phyloP scores from a whole-genome alignment of 2,888 invertebrate genomes.

The Aphidoletes aphidimyza region DNA sequence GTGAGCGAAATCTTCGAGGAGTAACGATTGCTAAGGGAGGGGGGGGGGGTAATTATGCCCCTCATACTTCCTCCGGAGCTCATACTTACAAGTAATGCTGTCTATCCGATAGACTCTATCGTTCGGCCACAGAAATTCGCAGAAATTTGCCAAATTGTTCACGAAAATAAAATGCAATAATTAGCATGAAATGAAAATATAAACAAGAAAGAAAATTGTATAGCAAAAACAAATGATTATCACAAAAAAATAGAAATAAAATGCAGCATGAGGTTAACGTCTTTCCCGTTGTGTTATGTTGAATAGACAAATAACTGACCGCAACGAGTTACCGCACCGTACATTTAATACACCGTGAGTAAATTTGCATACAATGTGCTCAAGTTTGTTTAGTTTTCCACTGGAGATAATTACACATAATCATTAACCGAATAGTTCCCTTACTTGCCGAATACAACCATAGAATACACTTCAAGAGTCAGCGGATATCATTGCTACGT shows the following conservation, averaged over 20 bases:
- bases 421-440: too few species aligned
- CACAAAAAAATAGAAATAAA: background rate
- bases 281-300: background rate
- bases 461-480: too few species aligned
- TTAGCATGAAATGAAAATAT: background rate
- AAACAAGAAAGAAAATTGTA: constrained; percentile 23
- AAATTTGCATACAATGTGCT: constrained; percentile 35
- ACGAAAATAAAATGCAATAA: constrained; percentile 13
- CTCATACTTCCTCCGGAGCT: too few species aligned
- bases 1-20: too few species aligned
- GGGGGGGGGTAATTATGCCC: too few species aligned
- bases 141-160: background rate
- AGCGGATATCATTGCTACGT: too few species aligned
- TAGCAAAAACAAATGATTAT: background rate
- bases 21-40: too few species aligned
- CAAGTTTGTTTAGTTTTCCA: background rate
- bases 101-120: too few species aligned
- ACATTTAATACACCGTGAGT: background rate
- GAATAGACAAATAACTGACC: background rate
- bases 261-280: background rate
- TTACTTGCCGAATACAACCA: too few species aligned
- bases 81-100: too few species aligned
- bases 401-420: background rate
- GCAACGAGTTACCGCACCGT: background rate
- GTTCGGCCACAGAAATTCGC: background rate